Evolutionary conservation across 1,140 invertebrate genomes (phyloP), one percentile per base, ranked within the genome.

Genomic region (Megathymus violae): DNA sequence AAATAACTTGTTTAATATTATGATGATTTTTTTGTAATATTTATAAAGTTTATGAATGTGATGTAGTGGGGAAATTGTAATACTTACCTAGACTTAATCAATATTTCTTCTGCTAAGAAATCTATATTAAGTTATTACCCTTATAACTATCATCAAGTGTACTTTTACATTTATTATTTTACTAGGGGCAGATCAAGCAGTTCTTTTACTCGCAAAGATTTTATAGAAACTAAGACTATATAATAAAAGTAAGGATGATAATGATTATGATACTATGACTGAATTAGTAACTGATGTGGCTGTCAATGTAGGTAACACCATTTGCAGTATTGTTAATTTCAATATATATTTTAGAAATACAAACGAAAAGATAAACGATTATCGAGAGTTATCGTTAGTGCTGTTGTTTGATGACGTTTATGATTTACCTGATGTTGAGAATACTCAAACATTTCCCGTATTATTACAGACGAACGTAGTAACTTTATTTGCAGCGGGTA

Each of bases 211-310:
- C 3, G 11, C n/a, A 22, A 46, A 46, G 1, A 22, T 47, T 6
- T 9, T 47, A 19, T 47, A 47, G 1, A 27, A 44, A 56, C 52
- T 43, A 56, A 56, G 52, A 56, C 40, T 58, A 58, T 44, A 10
- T 31, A 44, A 56, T 56, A 41, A 15, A 47, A 25, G 11, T 27
- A 19, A 22, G 11, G 6, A 47, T n/a, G 3, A 47, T 4, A 43
- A 17, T 17, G 16, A 47, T 14, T 4, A 6, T 47, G 19, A 13
- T 34, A 5, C 17, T 16, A 44, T 38, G 11, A 3, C 27, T 15
- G 19, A 22, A 22, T 22, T 22, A 3, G 19, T 22, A 3, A 22
- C 19, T 22, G n/a, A n/a, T n/a, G n/a, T n/a, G n/a, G 19, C 19
- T 22, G 19, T 3, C 5, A 5, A 22, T 22, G 19, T 3, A 22